These are phyloP conservation scores for Cuculus canorus DNA, from an alignment of 2,797 vertebrate genomes.

Conservation along the genomic window DNA sequence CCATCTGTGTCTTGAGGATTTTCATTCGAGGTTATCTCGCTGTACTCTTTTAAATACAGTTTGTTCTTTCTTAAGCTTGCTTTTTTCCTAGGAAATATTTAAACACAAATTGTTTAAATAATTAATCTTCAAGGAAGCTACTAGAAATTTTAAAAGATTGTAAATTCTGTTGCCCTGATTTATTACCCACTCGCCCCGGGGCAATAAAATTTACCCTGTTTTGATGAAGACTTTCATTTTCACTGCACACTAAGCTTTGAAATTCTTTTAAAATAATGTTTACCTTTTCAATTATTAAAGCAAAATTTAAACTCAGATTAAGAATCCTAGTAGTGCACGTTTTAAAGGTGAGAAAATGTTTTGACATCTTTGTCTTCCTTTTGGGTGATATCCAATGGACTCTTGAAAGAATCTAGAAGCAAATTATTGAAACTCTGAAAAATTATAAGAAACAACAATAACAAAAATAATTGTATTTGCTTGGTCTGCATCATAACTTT, in stretches of 20 bases:
- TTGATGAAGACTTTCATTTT: background rate
- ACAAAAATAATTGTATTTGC: background rate
- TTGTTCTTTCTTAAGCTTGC: background rate
- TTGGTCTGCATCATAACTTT: background rate
- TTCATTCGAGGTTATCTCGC: background rate
- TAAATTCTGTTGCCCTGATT: background rate
- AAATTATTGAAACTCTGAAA: background rate
- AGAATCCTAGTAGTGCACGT: background rate
- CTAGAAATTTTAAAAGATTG: background rate
- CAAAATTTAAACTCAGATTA: background rate
- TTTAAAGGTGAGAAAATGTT: background rate
- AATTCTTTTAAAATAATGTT: background rate
- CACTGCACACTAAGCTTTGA: background rate
- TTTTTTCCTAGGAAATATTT: background rate
- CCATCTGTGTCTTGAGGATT: background rate
- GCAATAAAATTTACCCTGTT: background rate
- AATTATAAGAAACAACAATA: rapidly evolving
- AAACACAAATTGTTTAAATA: background rate
- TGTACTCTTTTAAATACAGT: background rate
- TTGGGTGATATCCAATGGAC: background rate
- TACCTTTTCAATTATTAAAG: background rate
- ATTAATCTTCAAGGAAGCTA: background rate
- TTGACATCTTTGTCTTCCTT: background rate
- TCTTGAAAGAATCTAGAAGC: background rate
- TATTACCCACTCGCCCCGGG: background rate